Percentiles rank a stretch among this genome's conserved stretches.
Conservation (phyloP, 2,113 vertebrate species). For the Cisticola juncidis region DNA sequence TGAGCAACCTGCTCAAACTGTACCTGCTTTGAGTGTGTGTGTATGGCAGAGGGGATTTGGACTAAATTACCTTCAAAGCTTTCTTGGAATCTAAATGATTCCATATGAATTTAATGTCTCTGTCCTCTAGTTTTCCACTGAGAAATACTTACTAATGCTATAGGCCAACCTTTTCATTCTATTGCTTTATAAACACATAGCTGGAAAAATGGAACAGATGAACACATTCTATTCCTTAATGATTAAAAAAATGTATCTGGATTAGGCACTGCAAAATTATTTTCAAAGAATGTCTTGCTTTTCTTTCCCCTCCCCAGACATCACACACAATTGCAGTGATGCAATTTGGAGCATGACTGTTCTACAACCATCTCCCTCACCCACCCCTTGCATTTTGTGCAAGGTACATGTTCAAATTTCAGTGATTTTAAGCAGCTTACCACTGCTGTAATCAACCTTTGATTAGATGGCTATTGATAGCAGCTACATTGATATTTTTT, state of each 20-base stretch:
- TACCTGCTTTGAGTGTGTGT: neutral
- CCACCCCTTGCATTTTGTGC: neutral
- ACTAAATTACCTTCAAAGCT: neutral
- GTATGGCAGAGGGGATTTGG: neutral
- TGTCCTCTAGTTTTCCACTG: neutral
- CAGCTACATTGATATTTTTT: neutral
- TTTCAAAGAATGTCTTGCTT: neutral
- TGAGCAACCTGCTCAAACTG: neutral
- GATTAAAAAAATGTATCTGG: neutral
- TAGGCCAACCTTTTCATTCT: neutral
- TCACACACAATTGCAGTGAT: neutral
- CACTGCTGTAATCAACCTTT: neutral
- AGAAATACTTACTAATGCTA: neutral
- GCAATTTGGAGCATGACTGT: conserved; percentile 6
- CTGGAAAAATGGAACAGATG: neutral
- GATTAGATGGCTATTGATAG: neutral
- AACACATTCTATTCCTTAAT: neutral
- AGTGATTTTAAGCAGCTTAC: neutral
- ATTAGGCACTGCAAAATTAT: neutral
- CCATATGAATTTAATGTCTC: neutral
- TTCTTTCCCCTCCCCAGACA: neutral
- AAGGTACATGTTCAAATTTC: neutral
- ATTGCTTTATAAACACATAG: neutral
- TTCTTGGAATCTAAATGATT: neutral
- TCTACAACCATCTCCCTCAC: conserved; percentile 8